Percentiles rank a stretch among this genome's conserved stretches.
phyloP scores from a whole-genome alignment of 2,797 vertebrate species.

The Hoplostethus mediterraneus region DNA sequence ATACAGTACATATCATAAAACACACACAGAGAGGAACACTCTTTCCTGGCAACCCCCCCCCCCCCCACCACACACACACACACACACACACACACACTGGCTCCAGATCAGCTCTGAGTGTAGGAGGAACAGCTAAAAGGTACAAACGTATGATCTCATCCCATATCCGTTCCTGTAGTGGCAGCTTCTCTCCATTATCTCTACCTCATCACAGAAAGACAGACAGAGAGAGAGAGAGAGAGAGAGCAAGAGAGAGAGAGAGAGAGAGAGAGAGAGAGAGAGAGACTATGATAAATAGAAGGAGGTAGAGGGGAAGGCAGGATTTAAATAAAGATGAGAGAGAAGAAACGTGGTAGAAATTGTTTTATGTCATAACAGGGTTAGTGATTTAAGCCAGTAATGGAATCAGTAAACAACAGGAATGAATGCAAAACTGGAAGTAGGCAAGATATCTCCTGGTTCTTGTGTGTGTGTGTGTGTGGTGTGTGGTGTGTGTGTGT shows the following conservation, averaged over 20 bases:
- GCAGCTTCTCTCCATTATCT: constrained; percentile 32
- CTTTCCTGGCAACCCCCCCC: constrained; percentile 8
- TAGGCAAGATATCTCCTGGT: constrained; percentile 8
- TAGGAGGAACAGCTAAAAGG: constrained; percentile 18
- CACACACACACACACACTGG: neutral
- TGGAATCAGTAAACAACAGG: neutral
- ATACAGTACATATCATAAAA: neutral
- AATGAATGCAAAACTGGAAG: neutral
- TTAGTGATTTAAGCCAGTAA: neutral
- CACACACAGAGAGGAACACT: constrained; percentile 8
- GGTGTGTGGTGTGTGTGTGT: constrained; percentile 5
- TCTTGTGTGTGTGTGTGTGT: neutral
- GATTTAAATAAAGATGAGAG: neutral
- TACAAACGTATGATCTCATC: constrained; percentile 33
- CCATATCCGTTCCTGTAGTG: constrained; percentile 8
- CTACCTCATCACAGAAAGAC: constrained; percentile 8
- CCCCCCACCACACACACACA: too few relatives aligned
- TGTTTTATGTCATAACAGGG: neutral
- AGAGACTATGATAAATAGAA: neutral
- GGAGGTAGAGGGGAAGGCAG: neutral
- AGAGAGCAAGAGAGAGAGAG: neutral
- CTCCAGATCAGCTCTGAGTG: constrained; percentile 34
- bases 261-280: neutral
- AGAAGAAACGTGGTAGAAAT: neutral
- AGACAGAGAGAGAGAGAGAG: too few relatives aligned